Percentiles rank a stretch among this genome's conserved stretches.
Evolutionary conservation across 2,113 vertebrate genomes (phyloP).

Genomic region (Mesitornis unicolor): DNA sequence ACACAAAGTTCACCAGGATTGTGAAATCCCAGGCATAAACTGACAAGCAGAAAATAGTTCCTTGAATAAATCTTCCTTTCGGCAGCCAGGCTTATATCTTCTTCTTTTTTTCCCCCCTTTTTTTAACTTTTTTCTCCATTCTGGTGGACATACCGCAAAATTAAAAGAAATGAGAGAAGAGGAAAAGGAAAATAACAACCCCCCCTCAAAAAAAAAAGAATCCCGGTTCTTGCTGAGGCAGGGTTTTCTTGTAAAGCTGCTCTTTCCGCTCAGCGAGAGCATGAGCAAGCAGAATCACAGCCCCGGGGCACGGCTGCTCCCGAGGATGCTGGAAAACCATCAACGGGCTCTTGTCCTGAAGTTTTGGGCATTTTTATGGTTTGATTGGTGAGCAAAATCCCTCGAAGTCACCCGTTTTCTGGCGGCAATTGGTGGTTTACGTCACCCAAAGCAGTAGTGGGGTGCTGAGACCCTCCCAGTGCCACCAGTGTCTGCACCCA

Average conservation of each 20-base stretch:
- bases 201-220: not conserved
- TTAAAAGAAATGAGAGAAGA: conserved; percentile 51
- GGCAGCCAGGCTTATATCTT: conserved; percentile 64
- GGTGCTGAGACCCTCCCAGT: not conserved
- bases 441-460: fast-evolving
- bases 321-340: not conserved
- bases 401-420: not conserved
- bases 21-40: conserved; percentile 84
- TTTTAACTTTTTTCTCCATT: not conserved
- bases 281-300: conserved; percentile 34
- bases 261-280: conserved; percentile 29
- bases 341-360: too few relatives aligned
- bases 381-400: not conserved
- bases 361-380: not conserved
- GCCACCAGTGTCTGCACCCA: not conserved
- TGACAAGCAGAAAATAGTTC: conserved; percentile 81
- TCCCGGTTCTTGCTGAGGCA: conserved; percentile 64
- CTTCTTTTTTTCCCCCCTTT: fast-evolving
- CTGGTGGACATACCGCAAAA: conserved; percentile 68
- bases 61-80: conserved; percentile 87
- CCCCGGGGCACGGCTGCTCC: not conserved
- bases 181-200: not conserved
- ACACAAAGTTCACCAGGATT: conserved; percentile 71
- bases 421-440: not conserved
- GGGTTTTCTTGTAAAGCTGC: conserved; percentile 65